phyloP scores from a whole-genome alignment of 2,113 vertebrate genomes.

The Salminus brasiliensis region DNA sequence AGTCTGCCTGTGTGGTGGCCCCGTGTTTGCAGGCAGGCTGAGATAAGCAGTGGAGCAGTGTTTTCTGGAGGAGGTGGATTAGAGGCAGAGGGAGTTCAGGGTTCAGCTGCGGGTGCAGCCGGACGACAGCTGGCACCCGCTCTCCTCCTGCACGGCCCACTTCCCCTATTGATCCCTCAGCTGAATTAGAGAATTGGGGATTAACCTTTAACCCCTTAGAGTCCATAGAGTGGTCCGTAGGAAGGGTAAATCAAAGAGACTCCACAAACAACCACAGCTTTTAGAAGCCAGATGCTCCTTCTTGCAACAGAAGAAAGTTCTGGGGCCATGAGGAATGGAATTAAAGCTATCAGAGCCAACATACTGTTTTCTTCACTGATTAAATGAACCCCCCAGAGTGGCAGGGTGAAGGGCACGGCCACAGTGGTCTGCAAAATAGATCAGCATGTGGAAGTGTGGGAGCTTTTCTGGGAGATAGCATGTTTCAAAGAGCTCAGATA shows the following conservation, averaged over 20 bases:
- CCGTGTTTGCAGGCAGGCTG: no score
- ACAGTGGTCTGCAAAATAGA: no score
- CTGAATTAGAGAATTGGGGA: conserved; percentile 60
- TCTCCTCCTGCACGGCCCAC: conserved; percentile 61
- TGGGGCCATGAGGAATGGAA: no score
- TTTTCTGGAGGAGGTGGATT: conserved; percentile 14
- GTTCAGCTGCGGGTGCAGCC: conserved; percentile 52
- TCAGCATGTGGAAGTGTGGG: no score
- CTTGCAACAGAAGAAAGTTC: no score
- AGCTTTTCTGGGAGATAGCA: no score
- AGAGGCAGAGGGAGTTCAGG: not conserved
- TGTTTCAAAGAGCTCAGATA: no score
- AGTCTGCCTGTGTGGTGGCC: no score
- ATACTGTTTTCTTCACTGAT: no score
- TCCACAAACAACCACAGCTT: not conserved
- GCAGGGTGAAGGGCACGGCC: no score
- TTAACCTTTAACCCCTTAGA: conserved; percentile 67
- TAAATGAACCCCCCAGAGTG: no score
- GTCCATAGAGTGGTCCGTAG: not conserved
- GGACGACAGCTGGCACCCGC: conserved; percentile 27
- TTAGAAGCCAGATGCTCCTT: not conserved
- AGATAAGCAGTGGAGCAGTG: not conserved
- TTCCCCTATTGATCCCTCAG: conserved; percentile 67
- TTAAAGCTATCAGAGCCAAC: no score
- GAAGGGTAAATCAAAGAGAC: not conserved